Evolutionary conservation across 2,797 vertebrate species (phyloP), one percentile per base, ranked within the genome.

Genomic region (Liparis tanakae): DNA sequence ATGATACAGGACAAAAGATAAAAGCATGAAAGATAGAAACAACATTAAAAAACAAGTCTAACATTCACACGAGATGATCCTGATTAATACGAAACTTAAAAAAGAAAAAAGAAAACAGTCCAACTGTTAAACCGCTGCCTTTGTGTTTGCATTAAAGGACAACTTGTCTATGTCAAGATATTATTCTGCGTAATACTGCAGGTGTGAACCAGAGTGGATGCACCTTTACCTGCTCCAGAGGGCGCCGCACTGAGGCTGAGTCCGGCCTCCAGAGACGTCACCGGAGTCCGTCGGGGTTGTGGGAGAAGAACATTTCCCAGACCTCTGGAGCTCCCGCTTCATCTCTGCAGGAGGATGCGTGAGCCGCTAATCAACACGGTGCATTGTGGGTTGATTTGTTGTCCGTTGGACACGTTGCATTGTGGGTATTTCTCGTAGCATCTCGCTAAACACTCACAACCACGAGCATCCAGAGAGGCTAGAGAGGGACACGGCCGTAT

Each of bases 401-500:
- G n/a, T n/a, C n/a, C n/a, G n/a, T n/a, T 15, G 12, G 15, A 37
- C 25, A 5, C 12, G n/a, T 20, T 74, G 63, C 44, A 37, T n/a
- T 30, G 10, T 67, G 48, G 39, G 37, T 25, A 33, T 64, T 15
- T 51, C 22, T 30, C 0, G n/a, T 2, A 54, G 33, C 15, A 6
- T 43, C 46, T 58, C 30, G 0, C 39, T 17, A 37, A 37, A 55
- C 36, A 43, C 46, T 73, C 48, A 22, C 30, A 18, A 9, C 22
- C 10, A 43, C 36, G 51, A 37, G 63, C 34, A 17, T 34, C 69
- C 8, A 41, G 20, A 64, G 46, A 48, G 33, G 20, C 58, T 43
- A 36, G 30, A 66, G 67, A 74, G 39, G 14, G 46, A 51, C 72
- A 56, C 14, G 39, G 14, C 10, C 20, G 6, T 76, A 81, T 64